Conservation (phyloP, 2,797 vertebrate genomes). For the Apodemus agrarius region DNA sequence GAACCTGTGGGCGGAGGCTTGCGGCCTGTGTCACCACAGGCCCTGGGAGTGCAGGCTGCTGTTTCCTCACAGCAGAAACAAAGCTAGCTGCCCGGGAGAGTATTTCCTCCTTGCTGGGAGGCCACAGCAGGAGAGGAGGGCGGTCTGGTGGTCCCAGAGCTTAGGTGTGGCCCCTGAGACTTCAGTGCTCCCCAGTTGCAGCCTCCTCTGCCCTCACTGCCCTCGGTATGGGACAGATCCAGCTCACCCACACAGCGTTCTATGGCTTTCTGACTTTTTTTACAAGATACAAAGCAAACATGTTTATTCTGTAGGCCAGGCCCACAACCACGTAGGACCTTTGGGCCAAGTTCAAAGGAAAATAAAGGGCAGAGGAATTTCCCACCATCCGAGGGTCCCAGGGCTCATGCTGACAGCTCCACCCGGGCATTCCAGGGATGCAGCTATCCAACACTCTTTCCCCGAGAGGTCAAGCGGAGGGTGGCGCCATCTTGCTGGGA, state of each 20-base stretch:
- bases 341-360: not conserved
- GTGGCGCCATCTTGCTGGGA: not conserved
- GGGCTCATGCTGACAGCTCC: not conserved
- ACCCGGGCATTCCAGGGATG: not conserved
- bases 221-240: not conserved
- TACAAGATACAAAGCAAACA: not conserved
- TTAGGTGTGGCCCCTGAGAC: too few relatives aligned
- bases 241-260: not conserved
- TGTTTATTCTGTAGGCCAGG: slow-evolving; percentile 51
- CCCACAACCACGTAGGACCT: not conserved
- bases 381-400: not conserved
- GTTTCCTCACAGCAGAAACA: not conserved
- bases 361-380: not conserved
- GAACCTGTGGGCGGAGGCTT: not conserved
- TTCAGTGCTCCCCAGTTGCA: rapidly evolving
- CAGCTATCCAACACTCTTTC: not conserved
- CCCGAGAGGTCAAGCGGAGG: not conserved
- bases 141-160: not conserved
- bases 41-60: not conserved
- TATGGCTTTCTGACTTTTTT: not conserved
- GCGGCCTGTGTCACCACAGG: not conserved
- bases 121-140: not conserved
- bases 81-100: not conserved
- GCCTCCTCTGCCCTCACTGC: not conserved
- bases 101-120: not conserved